Evolutionary conservation across 2,888 invertebrate species (phyloP), one percentile per base, ranked within the genome.

Genomic region (Amorpha juglandis): DNA sequence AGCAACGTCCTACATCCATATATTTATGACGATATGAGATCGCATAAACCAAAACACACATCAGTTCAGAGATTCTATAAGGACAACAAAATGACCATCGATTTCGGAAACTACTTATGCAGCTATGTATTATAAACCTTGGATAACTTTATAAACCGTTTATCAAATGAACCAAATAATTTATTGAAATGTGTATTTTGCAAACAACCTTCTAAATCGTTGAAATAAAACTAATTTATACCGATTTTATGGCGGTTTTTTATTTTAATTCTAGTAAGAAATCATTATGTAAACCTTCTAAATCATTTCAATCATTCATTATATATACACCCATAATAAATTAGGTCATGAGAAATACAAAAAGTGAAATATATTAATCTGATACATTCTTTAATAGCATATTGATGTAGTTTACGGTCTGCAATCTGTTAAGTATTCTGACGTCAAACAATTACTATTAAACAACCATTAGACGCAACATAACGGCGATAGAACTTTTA

Each of bases 41-140:
- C 16, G 16, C 11, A 16, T 19, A 19, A 53, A 19, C 16, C 38
- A 19, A 58, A 42, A 19, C 19, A 58, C 58, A 42, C 38, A 42
- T 58, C 11, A 38, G 11, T 19, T 38, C 27, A 27, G 19, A 16
- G 16, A 4, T 16, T 55, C 19, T 16, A 12, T 12, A 58, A 58
- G 0, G 19, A 19, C 38, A 38, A 19, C 21, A 12, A 11, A 2
- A 11, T 9, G 35, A 16, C 3, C 12, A 9, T 19, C 58, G 42
- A 3, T 42, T 33, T 6, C 33, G 9, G 19, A 4, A 21, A 42
- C n/a, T 53, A 33, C 45, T 58, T 58, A 58, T 58, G 12, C 19
- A 58, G 42, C 19, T 58, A 19, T n/a, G n/a, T n/a, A n/a, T 58
- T 42, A 19, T 19, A 58, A 42, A 6, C 42, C 58, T 58, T 58